Conservation (phyloP, 2,113 vertebrate species). For the Podarcis cretensis region DNA sequence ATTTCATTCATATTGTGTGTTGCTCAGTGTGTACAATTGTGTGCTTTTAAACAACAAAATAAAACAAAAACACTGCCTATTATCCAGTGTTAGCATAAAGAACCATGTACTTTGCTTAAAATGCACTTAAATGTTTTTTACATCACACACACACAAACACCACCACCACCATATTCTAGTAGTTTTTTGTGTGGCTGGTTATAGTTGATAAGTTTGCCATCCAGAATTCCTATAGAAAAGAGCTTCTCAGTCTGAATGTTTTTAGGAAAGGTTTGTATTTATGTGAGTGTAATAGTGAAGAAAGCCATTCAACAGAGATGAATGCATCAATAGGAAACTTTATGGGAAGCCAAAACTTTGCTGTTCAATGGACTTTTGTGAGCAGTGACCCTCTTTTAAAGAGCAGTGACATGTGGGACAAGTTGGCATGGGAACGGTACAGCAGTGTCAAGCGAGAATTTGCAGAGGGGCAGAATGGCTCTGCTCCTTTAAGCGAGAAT, state of each 20-base stretch:
- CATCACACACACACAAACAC: neutral
- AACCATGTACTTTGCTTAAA: neutral
- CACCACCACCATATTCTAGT: no score
- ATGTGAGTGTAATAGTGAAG: neutral
- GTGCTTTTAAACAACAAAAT: neutral
- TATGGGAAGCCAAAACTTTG: neutral
- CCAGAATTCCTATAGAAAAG: neutral
- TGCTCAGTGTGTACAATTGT: neutral
- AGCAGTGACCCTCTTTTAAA: neutral
- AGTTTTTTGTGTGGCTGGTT: neutral
- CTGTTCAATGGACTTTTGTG: neutral
- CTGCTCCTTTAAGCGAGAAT: neutral
- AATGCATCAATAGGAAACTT: neutral
- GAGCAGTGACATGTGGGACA: neutral
- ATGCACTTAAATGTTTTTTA: neutral
- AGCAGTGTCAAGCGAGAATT: neutral
- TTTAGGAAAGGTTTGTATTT: neutral
- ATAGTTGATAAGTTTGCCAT: neutral
- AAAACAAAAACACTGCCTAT: neutral
- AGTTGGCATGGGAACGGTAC: neutral
- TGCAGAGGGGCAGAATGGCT: neutral
- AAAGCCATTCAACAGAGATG: neutral
- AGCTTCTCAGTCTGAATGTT: neutral
- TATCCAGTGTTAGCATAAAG: neutral
- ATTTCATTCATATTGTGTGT: neutral